Conservation (phyloP, 2,888 invertebrate genomes). For the Protophormia terraenovae region DNA sequence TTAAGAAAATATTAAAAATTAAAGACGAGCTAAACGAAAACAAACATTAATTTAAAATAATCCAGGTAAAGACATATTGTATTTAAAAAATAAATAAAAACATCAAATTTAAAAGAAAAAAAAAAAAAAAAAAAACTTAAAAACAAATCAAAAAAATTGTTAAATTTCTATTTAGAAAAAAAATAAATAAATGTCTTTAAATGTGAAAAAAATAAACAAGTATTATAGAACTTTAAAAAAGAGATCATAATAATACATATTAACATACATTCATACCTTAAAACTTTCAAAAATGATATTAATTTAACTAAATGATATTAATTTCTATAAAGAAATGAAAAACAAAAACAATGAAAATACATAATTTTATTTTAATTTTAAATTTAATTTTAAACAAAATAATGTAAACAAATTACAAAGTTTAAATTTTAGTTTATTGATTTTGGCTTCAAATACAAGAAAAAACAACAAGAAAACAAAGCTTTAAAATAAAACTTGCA, state of each 20-base stretch:
- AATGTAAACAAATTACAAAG: slow-evolving; percentile 43
- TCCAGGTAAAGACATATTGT: slow-evolving; percentile 40
- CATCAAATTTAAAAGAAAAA: background rate
- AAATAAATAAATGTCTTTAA: slow-evolving; percentile 56
- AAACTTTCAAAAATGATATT: slow-evolving; percentile 27
- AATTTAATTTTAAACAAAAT: slow-evolving; percentile 3
- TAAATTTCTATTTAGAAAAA: slow-evolving; percentile 10
- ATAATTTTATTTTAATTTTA: background rate
- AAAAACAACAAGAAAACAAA: background rate
- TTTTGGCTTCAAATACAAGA: background rate
- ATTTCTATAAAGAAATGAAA: slow-evolving; percentile 19
- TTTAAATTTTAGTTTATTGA: background rate
- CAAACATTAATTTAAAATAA: background rate
- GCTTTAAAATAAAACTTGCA: slow-evolving; percentile 41
- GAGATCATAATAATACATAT: slow-evolving; percentile 13
- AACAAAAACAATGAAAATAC: slow-evolving; percentile 3
- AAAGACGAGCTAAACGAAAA: slow-evolving; percentile 29
- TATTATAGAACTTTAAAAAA: slow-evolving; percentile 49
- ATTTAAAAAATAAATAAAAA: background rate
- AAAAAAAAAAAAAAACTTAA: slow-evolving; percentile 13
- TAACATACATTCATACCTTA: slow-evolving; percentile 11
- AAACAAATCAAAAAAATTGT: slow-evolving; percentile 25
- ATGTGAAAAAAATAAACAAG: too few relatives aligned
- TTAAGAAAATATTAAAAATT: background rate
- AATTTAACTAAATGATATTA: slow-evolving; percentile 21